Evolutionary conservation across 2,113 vertebrate species (phyloP), one percentile per base, ranked within the genome.

Genomic region (Neogobius melanostomus): DNA sequence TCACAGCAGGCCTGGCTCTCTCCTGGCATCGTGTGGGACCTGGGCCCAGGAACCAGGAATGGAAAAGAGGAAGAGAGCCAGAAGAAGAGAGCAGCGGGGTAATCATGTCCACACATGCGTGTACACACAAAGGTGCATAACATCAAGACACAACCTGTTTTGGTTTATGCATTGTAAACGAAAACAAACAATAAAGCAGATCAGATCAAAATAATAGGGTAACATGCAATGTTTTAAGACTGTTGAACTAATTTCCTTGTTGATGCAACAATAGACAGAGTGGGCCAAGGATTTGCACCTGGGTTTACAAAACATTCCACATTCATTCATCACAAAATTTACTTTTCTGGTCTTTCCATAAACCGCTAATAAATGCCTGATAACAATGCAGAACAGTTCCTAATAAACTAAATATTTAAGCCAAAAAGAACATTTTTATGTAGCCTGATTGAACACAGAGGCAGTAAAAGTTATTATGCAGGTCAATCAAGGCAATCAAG

Each of bases 1-100:
- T 77, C 64, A 66, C 61, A 48, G 36, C 60, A 11, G 60, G 9
- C 69, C 68, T 75, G 81, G 53, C 68, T 79, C 17, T 47, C 68
- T 51, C 53, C 43, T 61, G 53, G 49, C 9, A 11, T 12, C 57
- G 36, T 50, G 45, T 49, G 64, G 49, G 64, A 63, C 60, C 50
- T 62, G 28, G 8, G 15, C 42, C 61, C 68, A 36, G n/a, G 59
- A 87, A 53, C 61, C 66, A 43, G 36, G 59, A 87, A 70, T 77
- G 83, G 83, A 82, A 87, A 87, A 69, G 14, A 17, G 16, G 11
- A 45, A 12, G 5, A 9, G 45, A 76, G 79, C 70, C 75, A 80
- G 61, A 57, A 42, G 11, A 68, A 56, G 72, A 72, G 15, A 64
- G 65, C 48, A 62, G 64, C 75, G 72, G 52, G 44, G 56, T 44